Base-by-base conservation (phyloP, 2,113 vertebrate species). In the Xenotilapia caudafasciata region DNA sequence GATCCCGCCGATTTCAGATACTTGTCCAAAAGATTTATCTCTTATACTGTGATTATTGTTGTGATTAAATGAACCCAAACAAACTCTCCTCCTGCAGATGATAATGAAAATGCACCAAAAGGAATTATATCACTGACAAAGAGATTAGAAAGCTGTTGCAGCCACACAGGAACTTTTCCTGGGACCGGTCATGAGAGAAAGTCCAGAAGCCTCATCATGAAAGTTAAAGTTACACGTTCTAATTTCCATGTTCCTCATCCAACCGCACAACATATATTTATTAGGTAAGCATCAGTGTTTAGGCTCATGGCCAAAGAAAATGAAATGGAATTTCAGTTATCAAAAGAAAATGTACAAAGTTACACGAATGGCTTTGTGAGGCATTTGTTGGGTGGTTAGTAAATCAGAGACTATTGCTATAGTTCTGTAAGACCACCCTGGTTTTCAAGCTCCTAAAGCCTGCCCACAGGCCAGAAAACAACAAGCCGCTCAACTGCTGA, bases 241-340 rank as follows among this genome's bases (percentile, higher is more conserved):
- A 91, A 94, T 93, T 75, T 89, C 92, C 90, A 89, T 93, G 95
- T 96, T 83, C 90, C 53, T 85, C 79, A 60, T 83, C 65, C 86
- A 90, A 84, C 73, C 80, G 47, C 70, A 83, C 75, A 92, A 86
- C 75, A 83, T 95, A 94, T 96, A 94, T 96, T 94, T 95, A 89
- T 93, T 92, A 94, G 92, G 94, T 96, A 92, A 95, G 90, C 95
- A 95, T 96, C 94, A 86, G 92, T 13, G 86, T 90, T 92, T 90
- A 95, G 96, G 96, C 95, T 92, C 9, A 23, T 87, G 85, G 96
- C 97, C 97, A 97, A 97, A 96, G 94, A 96, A 97, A 97, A 97
- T 96, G 73, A 93, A 92, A 93, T 88, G 90, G 96, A 97, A 97
- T 96, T 96, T 95, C 93, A 96, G 93, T 94, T 96, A 96, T 96